Evolutionary conservation across 2,113 vertebrate genomes (phyloP).

Genomic region (Gallinago jamesoni): DNA sequence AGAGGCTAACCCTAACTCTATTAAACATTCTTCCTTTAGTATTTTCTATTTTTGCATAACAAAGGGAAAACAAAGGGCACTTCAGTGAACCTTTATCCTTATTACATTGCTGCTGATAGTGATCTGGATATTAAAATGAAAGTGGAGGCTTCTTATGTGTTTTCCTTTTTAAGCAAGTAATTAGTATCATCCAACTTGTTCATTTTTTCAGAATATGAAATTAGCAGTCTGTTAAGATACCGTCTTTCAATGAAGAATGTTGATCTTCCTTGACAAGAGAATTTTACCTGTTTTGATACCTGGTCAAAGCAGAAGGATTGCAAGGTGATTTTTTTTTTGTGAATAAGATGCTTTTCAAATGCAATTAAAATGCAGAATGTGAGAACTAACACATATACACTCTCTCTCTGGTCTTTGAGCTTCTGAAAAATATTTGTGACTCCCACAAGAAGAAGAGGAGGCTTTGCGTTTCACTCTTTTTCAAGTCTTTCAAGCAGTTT

Average conservation of each 20-base stretch:
- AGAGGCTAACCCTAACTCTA: conserved; percentile 13
- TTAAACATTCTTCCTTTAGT: conserved; percentile 5
- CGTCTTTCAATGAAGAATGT: neutral
- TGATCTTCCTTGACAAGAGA: conserved; percentile 27
- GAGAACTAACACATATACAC: neutral
- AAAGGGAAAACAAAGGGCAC: conserved; percentile 26
- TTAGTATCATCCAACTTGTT: conserved; percentile 1
- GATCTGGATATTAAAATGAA: conserved; percentile 58
- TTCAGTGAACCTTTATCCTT: conserved; percentile 48
- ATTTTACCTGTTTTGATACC: conserved; percentile 29
- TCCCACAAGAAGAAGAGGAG: neutral
- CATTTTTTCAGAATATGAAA: conserved; percentile 25
- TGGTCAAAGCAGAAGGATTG: conserved; percentile 4
- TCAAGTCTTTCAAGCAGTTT: neutral
- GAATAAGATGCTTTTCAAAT: neutral
- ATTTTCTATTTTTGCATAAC: conserved; percentile 49
- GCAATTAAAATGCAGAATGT: neutral
- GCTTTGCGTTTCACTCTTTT: neutral
- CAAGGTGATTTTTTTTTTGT: neutral
- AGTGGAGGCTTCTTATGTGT: neutral
- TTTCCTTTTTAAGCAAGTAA: conserved; percentile 38
- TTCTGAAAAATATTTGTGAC: neutral
- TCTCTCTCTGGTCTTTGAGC: neutral
- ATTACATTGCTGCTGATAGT: neutral
- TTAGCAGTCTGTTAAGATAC: conserved; percentile 1